These are phyloP conservation scores for Plestiodon gilberti DNA, from an alignment of 2,113 vertebrate genomes.

Conservation along the genomic window DNA sequence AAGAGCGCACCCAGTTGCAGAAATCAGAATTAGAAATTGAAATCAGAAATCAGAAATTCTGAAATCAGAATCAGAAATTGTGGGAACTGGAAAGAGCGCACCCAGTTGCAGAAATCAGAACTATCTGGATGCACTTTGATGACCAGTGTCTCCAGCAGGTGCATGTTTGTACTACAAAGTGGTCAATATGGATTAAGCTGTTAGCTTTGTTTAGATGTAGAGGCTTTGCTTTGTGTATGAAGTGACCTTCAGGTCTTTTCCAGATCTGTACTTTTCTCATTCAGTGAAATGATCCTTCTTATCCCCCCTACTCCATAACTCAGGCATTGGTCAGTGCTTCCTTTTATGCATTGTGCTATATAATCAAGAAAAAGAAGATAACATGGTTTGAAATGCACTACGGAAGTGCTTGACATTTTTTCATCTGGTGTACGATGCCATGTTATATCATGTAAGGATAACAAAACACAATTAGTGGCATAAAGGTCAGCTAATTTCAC, in stretches of 20 bases:
- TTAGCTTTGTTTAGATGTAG: not conserved
- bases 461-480: slow-evolving; percentile 55
- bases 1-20: not conserved
- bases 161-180: not conserved
- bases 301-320: not conserved
- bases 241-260: slow-evolving; percentile 21
- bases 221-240: not conserved
- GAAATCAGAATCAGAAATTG: too few species aligned
- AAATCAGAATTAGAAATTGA: too few species aligned
- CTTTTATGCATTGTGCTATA: slow-evolving; percentile 27
- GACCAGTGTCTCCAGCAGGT: not conserved
- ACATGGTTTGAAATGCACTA: slow-evolving; percentile 42
- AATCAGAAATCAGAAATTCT: too few species aligned
- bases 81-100: not conserved
- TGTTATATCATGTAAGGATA: slow-evolving; percentile 32
- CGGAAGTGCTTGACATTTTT: not conserved
- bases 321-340: slow-evolving; percentile 2
- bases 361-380: slow-evolving; percentile 23
- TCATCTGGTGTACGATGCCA: slow-evolving; percentile 26
- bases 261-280: not conserved
- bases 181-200: not conserved
- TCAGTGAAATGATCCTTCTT: slow-evolving; percentile 25
- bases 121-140: not conserved
- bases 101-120: not conserved
- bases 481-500: slow-evolving; percentile 53